Evolutionary conservation across 2,113 vertebrate species (phyloP), one percentile per base, ranked within the genome.

Genomic region (Hippolais icterina): DNA sequence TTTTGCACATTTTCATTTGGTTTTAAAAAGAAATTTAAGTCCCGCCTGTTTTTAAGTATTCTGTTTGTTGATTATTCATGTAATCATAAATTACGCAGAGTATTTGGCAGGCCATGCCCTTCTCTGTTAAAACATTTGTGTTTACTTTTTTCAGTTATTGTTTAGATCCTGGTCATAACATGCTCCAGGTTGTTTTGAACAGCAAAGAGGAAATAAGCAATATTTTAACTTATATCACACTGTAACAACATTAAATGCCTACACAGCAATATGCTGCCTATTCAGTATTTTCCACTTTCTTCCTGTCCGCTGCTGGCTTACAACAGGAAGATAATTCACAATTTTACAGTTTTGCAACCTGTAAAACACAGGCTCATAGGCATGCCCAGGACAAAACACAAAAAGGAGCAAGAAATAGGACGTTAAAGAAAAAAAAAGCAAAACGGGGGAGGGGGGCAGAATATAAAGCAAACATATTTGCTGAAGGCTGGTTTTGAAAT

Each of bases 91-190:
- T 97, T 87, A 93, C 0, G 0, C 27, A 41, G 47, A 61, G n/a
- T 61, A 80, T 64, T 92, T 97, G 97, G 96, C 93, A 97, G 23
- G 83, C 53, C 93, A 49, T 87, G 39, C 46, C 39, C 78, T 93
- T 87, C 96, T 96, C 87, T 69, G 52, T 77, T 96, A 88, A 97
- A 96, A 95, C 5, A 6, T 92, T 97, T 97, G 85, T 71, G 96
- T 97, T 97, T 93, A 87, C 95, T 97, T 89, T 96, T 96, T 93
- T 82, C 92, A 57, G 87, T 97, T 93, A 97, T 96, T 98, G 97
- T 98, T 95, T 96, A 95, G 80, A 92, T 70, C 89, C 90, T 49
- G 60, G 87, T 88, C 94, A 96, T 85, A 97, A 95, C 76, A 96
- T 66, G 93, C 90, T 96, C 93, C 83, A 89, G 83, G 92, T 97